phyloP scores from a whole-genome alignment of 2,113 vertebrate species.

The Platichthys flesus region DNA sequence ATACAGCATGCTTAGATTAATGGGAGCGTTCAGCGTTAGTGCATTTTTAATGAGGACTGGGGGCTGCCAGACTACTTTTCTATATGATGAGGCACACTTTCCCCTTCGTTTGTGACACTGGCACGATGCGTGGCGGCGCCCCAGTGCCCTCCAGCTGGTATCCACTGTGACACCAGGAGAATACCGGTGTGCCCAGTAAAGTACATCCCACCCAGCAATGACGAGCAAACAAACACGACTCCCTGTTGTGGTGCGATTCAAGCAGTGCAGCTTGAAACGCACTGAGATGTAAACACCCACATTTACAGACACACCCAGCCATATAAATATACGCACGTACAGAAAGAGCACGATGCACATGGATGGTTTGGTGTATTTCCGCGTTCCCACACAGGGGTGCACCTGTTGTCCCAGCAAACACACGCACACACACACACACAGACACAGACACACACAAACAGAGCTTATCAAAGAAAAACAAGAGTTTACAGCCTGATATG shows the following conservation, averaged over 20 bases:
- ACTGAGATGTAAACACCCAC: constrained; percentile 41
- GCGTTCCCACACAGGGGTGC: constrained; percentile 30
- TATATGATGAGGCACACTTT: constrained; percentile 71
- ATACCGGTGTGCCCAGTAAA: constrained; percentile 39
- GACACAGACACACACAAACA: not conserved
- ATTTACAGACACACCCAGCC: constrained; percentile 33
- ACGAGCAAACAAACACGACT: constrained; percentile 43
- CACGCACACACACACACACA: constrained; percentile 11
- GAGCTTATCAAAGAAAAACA: constrained; percentile 74
- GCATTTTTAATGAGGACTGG: constrained; percentile 80
- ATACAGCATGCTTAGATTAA: constrained; percentile 79
- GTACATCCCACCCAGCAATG: constrained; percentile 32
- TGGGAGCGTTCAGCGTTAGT: constrained; percentile 76
- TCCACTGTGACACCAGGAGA: constrained; percentile 48
- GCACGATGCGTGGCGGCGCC: constrained; percentile 46
- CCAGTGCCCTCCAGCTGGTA: constrained; percentile 70
- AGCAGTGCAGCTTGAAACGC: constrained; percentile 22
- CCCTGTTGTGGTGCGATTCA: constrained; percentile 14
- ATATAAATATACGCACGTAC: constrained; percentile 27
- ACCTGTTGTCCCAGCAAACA: constrained; percentile 61
- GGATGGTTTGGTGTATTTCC: constrained; percentile 60
- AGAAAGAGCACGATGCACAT: not conserved
- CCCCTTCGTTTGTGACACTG: constrained; percentile 63
- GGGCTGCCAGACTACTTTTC: constrained; percentile 74
- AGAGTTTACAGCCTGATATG: constrained; percentile 70